Evolutionary conservation across 2,888 invertebrate genomes (phyloP).

Genomic region (Tipula vernalis): DNA sequence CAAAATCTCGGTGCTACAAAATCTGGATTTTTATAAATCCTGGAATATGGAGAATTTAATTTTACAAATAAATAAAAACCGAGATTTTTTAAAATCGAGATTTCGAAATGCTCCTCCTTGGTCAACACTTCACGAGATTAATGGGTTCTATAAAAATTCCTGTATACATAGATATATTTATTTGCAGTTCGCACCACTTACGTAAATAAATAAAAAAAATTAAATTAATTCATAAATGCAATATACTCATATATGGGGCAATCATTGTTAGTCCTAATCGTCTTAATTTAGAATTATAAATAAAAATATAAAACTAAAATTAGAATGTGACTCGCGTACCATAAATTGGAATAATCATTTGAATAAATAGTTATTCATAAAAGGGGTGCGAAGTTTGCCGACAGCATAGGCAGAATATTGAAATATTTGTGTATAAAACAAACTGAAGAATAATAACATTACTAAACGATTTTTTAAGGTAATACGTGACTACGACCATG

Average conservation of each 20-base stretch:
- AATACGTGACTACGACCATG: not conserved
- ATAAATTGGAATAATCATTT: not conserved
- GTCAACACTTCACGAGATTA: too few species aligned
- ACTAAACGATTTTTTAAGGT: not conserved
- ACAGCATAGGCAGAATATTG: not conserved
- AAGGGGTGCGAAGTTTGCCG: not conserved
- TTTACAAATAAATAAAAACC: too few species aligned
- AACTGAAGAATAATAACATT: not conserved
- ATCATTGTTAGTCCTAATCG: not conserved
- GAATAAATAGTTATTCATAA: not conserved
- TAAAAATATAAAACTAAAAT: not conserved
- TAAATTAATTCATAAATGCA: not conserved
- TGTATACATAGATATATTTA: too few species aligned
- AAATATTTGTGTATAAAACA: not conserved
- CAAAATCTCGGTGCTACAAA: too few species aligned
- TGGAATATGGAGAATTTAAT: too few species aligned
- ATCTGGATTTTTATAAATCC: too few species aligned
- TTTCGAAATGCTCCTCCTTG: too few species aligned
- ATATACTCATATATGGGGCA: not conserved
- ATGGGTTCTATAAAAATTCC: too few species aligned
- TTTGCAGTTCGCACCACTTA: too few species aligned
- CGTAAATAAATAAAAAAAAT: too few species aligned
- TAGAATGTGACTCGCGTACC: not conserved
- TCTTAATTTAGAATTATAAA: not conserved
- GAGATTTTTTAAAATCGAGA: too few species aligned